Percentiles rank a stretch among this genome's conserved stretches.
Evolutionary conservation across 2,113 vertebrate genomes (phyloP).

Genomic region (Gymnogyps californianus): DNA sequence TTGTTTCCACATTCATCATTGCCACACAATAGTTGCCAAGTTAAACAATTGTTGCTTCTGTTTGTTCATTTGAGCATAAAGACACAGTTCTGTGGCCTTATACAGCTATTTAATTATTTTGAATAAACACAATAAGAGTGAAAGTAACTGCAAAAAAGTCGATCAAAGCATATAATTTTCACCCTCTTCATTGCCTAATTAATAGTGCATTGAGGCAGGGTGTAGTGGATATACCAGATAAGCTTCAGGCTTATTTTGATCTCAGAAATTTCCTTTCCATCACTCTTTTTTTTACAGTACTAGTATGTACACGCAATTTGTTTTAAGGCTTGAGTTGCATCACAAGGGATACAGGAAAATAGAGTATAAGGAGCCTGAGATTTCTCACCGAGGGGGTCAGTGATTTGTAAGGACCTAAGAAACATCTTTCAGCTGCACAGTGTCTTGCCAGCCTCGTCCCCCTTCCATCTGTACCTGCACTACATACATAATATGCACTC

Average conservation of each 20-base stretch:
- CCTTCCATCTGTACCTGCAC: not conserved
- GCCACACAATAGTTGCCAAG: not conserved
- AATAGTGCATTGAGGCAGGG: not conserved
- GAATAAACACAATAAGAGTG: not conserved
- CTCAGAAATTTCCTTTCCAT: not conserved
- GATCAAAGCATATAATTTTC: not conserved
- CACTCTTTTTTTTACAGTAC: not conserved
- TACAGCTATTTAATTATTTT: slow-evolving; percentile 7
- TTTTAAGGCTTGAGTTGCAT: not conserved
- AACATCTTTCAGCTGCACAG: not conserved
- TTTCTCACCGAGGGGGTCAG: not conserved
- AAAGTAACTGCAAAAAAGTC: not conserved
- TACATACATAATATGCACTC: not conserved
- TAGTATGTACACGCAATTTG: not conserved
- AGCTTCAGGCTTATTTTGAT: not conserved
- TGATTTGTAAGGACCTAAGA: not conserved
- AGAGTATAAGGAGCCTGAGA: not conserved
- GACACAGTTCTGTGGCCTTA: not conserved
- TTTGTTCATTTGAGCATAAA: slow-evolving; percentile 25
- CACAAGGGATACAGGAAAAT: not conserved
- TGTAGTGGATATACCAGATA: not conserved
- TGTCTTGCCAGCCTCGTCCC: not conserved
- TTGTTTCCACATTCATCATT: slow-evolving; percentile 7
- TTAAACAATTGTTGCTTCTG: not conserved
- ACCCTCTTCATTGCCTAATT: not conserved